A percentile compares a stretch with the other conserved stretches of the same genome.
phyloP scores from a whole-genome alignment of 2,113 vertebrate genomes.

The Lutjanus erythropterus region DNA sequence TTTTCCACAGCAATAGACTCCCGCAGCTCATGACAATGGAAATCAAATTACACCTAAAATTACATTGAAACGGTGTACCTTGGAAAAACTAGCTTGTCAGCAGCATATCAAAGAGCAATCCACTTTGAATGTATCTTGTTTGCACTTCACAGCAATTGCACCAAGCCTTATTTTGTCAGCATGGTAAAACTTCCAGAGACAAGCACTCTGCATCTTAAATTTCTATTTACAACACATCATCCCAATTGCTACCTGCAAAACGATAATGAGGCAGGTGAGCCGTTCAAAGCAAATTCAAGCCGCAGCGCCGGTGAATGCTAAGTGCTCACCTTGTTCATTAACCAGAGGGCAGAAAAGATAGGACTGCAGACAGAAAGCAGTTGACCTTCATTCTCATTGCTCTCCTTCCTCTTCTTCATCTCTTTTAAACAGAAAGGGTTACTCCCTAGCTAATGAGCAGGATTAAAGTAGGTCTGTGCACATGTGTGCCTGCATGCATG shows the following conservation, averaged over 20 bases:
- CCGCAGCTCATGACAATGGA: slow-evolving; percentile 61
- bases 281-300: slow-evolving; percentile 31
- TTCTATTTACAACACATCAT: neutral
- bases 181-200: slow-evolving; percentile 34
- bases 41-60: slow-evolving; percentile 76
- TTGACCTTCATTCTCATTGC: slow-evolving; percentile 63
- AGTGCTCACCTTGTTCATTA: slow-evolving; percentile 62
- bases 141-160: slow-evolving; percentile 66
- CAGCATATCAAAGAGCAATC: slow-evolving; percentile 64
- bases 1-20: slow-evolving; percentile 58
- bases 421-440: slow-evolving; percentile 66
- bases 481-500: slow-evolving; percentile 31
- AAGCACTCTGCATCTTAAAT: slow-evolving; percentile 1
- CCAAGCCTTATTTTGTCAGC: slow-evolving; percentile 66
- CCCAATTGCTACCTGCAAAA: slow-evolving; percentile 5
- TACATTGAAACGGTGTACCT: slow-evolving; percentile 45
- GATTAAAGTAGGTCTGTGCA: slow-evolving; percentile 71
- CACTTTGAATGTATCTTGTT: slow-evolving; percentile 67
- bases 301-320: neutral
- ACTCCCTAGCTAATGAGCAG: slow-evolving; percentile 76
- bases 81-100: slow-evolving; percentile 43
- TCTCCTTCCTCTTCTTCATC: slow-evolving; percentile 46
- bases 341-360: slow-evolving; percentile 37
- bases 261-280: slow-evolving; percentile 20
- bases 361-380: slow-evolving; percentile 38